Percentiles rank a stretch among this genome's conserved stretches.
Conservation (phyloP, 2,888 invertebrate species). For the Aspidiotus destructor region DNA sequence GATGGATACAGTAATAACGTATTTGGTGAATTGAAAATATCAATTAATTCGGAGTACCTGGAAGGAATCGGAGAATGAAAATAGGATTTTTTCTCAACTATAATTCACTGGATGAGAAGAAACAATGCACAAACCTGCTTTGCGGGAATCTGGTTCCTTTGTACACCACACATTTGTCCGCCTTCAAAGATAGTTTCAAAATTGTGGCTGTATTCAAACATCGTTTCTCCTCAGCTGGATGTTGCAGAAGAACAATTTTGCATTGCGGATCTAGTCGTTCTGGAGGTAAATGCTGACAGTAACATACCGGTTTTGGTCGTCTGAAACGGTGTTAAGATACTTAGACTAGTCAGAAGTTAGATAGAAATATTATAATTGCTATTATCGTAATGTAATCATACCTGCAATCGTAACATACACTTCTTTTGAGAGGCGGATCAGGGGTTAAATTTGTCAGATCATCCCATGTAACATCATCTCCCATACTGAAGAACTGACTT, state of each 20-base stretch:
- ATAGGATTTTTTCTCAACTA: not conserved
- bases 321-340: slow-evolving; percentile 45
- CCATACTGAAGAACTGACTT: slow-evolving; percentile 3
- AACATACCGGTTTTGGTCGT: slow-evolving; percentile 76
- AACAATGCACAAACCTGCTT: slow-evolving; percentile 46
- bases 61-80: slow-evolving; percentile 21
- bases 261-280: slow-evolving; percentile 58
- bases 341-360: not conserved
- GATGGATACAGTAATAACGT: slow-evolving; percentile 75
- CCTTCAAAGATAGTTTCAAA: slow-evolving; percentile 63
- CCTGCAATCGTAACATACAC: slow-evolving; percentile 64
- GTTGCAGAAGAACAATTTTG: slow-evolving; percentile 72
- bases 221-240: slow-evolving; percentile 86
- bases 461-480: slow-evolving; percentile 48
- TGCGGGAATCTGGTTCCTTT: slow-evolving; percentile 79
- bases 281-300: slow-evolving; percentile 73
- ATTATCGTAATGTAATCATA: slow-evolving; percentile 41
- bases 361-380: not conserved
- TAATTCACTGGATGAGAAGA: not conserved
- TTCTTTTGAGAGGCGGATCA: slow-evolving; percentile 65
- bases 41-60: slow-evolving; percentile 50
- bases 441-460: slow-evolving; percentile 64
- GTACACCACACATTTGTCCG: slow-evolving; percentile 65
- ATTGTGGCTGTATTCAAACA: slow-evolving; percentile 83
- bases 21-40: slow-evolving; percentile 55